phyloP scores from a whole-genome alignment of 1,140 invertebrate species.

The Leptinotarsa lineolata region DNA sequence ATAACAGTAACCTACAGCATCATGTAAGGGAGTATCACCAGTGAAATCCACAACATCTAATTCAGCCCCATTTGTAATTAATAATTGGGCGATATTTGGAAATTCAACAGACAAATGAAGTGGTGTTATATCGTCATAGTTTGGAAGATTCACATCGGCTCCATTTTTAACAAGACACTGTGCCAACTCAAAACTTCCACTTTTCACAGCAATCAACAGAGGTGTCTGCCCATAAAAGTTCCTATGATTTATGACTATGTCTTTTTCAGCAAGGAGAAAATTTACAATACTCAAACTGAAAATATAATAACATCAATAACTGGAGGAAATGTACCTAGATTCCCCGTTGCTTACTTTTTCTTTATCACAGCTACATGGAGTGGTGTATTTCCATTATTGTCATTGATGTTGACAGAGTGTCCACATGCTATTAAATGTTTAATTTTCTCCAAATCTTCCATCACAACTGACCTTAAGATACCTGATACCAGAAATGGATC shows the following conservation, averaged over 20 bases:
- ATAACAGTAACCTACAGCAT: constrained; percentile 24
- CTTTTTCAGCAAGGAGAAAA: constrained; percentile 26
- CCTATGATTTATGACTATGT: constrained; percentile 25
- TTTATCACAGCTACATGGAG: constrained; percentile 32
- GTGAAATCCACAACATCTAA: constrained; percentile 35
- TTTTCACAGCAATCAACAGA: constrained; percentile 31
- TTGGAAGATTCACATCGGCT: constrained; percentile 33
- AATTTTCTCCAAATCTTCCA: constrained; percentile 29
- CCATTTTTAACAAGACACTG: constrained; percentile 28
- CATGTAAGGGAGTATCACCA: constrained; percentile 36
- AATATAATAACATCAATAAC: constrained; percentile 7
- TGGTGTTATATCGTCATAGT: constrained; percentile 36
- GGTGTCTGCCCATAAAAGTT: constrained; percentile 35
- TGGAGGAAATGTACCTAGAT: no score
- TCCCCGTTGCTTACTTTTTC: constrained; percentile 28
- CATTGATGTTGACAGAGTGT: constrained; percentile 35
- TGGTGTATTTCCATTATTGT: constrained; percentile 37
- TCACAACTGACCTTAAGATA: constrained; percentile 27
- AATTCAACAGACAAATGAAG: constrained; percentile 29
- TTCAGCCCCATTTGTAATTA: constrained; percentile 36
- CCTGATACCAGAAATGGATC: constrained; percentile 33
- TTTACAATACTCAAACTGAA: constrained; percentile 32
- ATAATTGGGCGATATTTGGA: constrained; percentile 31
- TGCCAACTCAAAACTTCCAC: constrained; percentile 13
- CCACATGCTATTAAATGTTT: constrained; percentile 24